Percentiles rank a stretch among this genome's conserved stretches.
These are phyloP conservation scores for Panagrolaimus sp. DNA, from an alignment of 1,140 invertebrate species.

Conservation along the genomic window DNA sequence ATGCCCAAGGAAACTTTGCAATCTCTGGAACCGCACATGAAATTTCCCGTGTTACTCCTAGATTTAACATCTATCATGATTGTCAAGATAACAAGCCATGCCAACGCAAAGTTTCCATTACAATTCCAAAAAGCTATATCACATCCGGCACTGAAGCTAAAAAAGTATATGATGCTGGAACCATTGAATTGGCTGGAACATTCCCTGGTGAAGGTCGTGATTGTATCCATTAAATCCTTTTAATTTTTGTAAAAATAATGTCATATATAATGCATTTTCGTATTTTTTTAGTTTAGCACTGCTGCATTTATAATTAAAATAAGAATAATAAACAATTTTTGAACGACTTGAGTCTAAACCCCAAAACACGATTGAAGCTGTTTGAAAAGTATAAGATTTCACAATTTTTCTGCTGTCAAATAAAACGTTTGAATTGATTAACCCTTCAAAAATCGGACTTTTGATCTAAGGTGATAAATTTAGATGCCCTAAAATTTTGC, in stretches of 20 bases:
- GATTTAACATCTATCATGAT: conserved; percentile 35
- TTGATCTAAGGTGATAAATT: no score
- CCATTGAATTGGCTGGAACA: conserved; percentile 36
- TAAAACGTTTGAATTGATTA: no score
- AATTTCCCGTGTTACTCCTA: conserved; percentile 40
- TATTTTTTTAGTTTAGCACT: no score
- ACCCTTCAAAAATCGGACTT: no score
- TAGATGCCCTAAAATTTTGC: no score
- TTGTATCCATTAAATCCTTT: conserved; percentile 14
- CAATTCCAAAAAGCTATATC: conserved; percentile 37
- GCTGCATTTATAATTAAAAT: no score
- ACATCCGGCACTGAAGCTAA: conserved; percentile 29
- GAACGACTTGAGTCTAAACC: no score
- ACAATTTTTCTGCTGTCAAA: no score
- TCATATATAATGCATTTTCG: no score
- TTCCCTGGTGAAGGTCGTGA: conserved; percentile 40
- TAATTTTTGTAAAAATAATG: neutral
- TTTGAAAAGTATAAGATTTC: no score
- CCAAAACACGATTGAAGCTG: no score
- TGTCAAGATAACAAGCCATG: conserved; percentile 40
- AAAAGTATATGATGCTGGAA: conserved; percentile 35
- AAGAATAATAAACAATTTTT: neutral
- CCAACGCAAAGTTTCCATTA: conserved; percentile 36
- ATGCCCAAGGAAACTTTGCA: conserved; percentile 33
- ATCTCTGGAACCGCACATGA: conserved; percentile 45